Percentiles rank a stretch among this genome's conserved stretches.
Conservation (phyloP, 2,888 invertebrate genomes). For the Cephonodes hylas region DNA sequence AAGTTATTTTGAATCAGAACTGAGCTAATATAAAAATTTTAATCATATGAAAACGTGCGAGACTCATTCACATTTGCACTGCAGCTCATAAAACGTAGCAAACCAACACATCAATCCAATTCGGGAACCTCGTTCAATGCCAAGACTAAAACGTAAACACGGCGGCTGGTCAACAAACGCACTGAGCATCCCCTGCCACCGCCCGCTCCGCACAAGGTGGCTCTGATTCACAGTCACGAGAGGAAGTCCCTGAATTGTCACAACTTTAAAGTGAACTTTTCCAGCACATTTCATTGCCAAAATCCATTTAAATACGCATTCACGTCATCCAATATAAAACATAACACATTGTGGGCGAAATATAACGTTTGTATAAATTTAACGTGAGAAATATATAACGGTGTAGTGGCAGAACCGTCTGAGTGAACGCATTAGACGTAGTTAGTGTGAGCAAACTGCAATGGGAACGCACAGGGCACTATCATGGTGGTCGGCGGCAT, state of each 20-base stretch:
- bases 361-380: constrained; percentile 27
- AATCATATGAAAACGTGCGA: constrained; percentile 20
- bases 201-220: constrained; percentile 39
- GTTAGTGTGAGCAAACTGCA: background rate
- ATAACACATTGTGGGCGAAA: constrained; percentile 37
- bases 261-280: constrained; percentile 43
- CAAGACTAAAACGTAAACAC: constrained; percentile 74
- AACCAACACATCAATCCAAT: constrained; percentile 63
- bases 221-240: constrained; percentile 35
- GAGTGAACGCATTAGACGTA: background rate
- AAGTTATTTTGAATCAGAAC: constrained; percentile 13
- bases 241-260: constrained; percentile 51
- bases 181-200: constrained; percentile 47
- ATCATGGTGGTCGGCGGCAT: constrained; percentile 79
- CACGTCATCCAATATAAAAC: constrained; percentile 41
- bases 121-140: constrained; percentile 68
- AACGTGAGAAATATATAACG: constrained; percentile 11
- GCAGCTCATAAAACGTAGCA: constrained; percentile 50
- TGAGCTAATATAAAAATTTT: constrained; percentile 19
- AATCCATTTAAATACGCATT: constrained; percentile 34
- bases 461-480: constrained; percentile 73
- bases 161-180: constrained; percentile 63
- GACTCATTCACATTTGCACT: constrained; percentile 56
- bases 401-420: constrained; percentile 21
- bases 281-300: constrained; percentile 43